Evolutionary conservation across 2,113 vertebrate genomes (phyloP).

Genomic region (Penelope pileata): DNA sequence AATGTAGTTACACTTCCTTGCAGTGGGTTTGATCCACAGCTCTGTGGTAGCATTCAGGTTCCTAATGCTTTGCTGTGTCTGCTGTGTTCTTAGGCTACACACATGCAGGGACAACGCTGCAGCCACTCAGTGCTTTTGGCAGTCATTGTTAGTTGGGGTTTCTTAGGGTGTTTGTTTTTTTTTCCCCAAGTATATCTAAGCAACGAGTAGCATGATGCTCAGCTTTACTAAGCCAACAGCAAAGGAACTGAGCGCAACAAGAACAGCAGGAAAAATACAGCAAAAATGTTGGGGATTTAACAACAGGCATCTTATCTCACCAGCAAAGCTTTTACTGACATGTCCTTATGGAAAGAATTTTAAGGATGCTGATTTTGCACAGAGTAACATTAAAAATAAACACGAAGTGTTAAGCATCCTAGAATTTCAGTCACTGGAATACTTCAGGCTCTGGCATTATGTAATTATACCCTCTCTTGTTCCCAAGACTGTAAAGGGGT

Average conservation of each 20-base stretch:
- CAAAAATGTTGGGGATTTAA: not conserved
- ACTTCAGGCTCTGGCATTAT: not conserved
- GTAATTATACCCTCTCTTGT: not conserved
- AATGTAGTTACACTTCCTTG: not conserved
- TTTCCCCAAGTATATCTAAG: not conserved
- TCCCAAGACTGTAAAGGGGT: not conserved
- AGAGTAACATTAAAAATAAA: slow-evolving; percentile 10
- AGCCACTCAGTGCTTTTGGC: not conserved
- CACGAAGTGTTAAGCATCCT: not conserved
- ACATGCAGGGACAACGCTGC: not conserved
- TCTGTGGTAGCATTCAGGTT: not conserved
- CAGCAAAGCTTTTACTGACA: not conserved
- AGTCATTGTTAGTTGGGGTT: not conserved
- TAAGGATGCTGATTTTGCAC: not conserved
- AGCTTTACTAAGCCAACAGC: not conserved
- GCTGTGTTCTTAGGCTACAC: not conserved
- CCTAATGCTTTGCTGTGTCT: not conserved
- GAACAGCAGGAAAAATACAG: slow-evolving; percentile 7
- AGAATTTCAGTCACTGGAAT: not conserved
- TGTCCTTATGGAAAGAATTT: not conserved
- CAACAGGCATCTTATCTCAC: not conserved
- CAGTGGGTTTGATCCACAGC: not conserved
- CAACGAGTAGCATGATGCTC: not conserved
- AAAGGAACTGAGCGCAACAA: not conserved
- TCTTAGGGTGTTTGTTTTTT: not conserved